A percentile compares a stretch with the other conserved stretches of the same genome.
phyloP scores from a whole-genome alignment of 2,113 vertebrate genomes.

The Crypturellus undulatus region DNA sequence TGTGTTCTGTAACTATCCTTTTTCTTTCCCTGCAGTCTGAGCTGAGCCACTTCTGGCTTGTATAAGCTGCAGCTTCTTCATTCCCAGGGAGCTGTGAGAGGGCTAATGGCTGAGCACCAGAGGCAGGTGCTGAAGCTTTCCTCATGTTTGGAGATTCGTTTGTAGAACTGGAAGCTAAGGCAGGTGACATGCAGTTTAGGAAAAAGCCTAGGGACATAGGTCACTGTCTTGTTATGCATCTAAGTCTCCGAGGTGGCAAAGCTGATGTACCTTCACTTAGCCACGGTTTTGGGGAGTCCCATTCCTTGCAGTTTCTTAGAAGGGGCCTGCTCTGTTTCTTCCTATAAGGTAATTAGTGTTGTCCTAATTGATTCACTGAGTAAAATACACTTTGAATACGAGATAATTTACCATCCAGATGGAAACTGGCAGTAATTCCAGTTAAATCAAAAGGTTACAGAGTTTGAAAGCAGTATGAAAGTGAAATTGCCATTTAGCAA shows the following conservation, averaged over 20 bases:
- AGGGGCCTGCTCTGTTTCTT: background rate
- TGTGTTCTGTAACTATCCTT: background rate
- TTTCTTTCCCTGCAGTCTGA: background rate
- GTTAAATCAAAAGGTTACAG: background rate
- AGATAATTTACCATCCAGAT: background rate
- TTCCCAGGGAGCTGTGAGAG: background rate
- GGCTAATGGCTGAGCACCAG: background rate
- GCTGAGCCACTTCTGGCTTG: background rate
- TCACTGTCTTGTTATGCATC: rapidly evolving
- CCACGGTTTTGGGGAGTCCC: background rate
- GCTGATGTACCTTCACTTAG: background rate
- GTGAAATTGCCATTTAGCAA: background rate
- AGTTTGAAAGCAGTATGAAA: background rate
- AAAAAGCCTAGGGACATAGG: background rate
- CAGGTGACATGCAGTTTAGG: background rate
- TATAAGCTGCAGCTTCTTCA: background rate
- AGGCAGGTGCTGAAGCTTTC: background rate
- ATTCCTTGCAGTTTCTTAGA: background rate
- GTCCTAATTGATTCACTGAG: background rate
- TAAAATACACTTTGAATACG: background rate
- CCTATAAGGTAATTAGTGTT: background rate
- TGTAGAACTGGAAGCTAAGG: background rate
- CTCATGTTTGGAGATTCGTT: background rate
- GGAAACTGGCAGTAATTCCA: background rate
- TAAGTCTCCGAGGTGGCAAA: background rate